Evolutionary conservation across 2,113 vertebrate species (phyloP).

Genomic region (Peucedramus taeniatus): DNA sequence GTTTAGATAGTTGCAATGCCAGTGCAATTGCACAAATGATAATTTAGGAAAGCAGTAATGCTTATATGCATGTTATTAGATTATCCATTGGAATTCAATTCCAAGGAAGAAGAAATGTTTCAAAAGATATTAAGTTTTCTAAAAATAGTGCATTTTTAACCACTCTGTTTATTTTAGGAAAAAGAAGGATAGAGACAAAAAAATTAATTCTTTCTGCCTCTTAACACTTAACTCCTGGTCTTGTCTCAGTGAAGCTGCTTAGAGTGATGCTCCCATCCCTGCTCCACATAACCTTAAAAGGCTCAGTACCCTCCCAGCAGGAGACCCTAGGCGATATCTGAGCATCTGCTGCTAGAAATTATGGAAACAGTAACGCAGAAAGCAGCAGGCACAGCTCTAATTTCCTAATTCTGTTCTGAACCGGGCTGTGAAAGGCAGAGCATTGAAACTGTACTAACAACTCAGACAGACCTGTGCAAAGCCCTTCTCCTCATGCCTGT

Average conservation of each 20-base stretch:
- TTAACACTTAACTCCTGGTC: background rate
- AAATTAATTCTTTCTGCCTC: background rate
- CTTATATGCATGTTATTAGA: background rate
- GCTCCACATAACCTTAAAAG: background rate
- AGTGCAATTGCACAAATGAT: background rate
- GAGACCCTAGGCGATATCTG: background rate
- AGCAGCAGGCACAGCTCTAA: background rate
- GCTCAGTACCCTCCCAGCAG: background rate
- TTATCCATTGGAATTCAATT: background rate
- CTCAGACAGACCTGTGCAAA: fast-evolving
- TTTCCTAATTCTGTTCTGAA: background rate
- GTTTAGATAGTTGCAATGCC: background rate
- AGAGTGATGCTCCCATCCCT: background rate
- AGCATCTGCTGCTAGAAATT: background rate
- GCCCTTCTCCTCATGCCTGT: background rate
- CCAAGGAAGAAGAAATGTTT: background rate
- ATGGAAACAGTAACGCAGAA: background rate
- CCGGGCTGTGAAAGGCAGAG: background rate
- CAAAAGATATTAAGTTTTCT: background rate
- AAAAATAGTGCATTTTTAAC: slow-evolving; percentile 15
- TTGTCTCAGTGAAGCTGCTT: background rate
- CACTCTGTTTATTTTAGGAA: background rate
- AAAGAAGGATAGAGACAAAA: background rate
- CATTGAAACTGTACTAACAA: background rate
- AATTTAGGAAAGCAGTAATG: background rate